These are phyloP conservation scores for Dascyllus trimaculatus DNA, from an alignment of 2,113 vertebrate genomes.

Conservation along the genomic window DNA sequence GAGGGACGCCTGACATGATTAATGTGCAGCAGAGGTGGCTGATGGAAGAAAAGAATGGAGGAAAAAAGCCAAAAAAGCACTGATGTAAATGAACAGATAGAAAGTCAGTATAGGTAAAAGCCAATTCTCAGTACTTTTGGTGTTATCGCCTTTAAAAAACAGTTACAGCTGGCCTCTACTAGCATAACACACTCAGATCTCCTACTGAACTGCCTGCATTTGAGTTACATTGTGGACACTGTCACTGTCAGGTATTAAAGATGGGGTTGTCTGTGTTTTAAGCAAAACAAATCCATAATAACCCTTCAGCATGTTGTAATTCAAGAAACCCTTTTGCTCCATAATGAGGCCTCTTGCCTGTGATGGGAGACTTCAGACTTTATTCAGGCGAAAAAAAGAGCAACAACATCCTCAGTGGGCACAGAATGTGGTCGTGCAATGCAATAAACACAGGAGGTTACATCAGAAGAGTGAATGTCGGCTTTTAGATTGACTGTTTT, in stretches of 20 bases:
- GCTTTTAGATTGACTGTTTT: too few relatives aligned
- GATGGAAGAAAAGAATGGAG: conserved; percentile 18
- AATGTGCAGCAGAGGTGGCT: conserved; percentile 53
- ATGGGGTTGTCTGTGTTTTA: too few relatives aligned
- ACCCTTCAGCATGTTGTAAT: too few relatives aligned
- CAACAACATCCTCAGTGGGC: too few relatives aligned
- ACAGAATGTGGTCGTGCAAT: too few relatives aligned
- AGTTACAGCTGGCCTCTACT: neutral
- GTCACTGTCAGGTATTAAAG: neutral
- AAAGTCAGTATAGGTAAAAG: neutral
- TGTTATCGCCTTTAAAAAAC: neutral
- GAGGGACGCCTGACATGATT: conserved; percentile 58
- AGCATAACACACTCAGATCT: neutral
- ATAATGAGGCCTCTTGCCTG: too few relatives aligned
- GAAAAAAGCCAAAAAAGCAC: conserved; percentile 13
- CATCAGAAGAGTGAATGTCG: too few relatives aligned
- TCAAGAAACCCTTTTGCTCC: too few relatives aligned
- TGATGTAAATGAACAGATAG: conserved; percentile 15
- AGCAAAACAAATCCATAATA: too few relatives aligned
- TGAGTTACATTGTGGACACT: neutral
- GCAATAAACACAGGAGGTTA: too few relatives aligned
- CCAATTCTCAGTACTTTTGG: neutral
- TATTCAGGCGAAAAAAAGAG: too few relatives aligned
- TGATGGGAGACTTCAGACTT: too few relatives aligned
- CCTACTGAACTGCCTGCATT: neutral